phyloP scores from a whole-genome alignment of 1,140 invertebrate genomes.

The Cydia splendana region DNA sequence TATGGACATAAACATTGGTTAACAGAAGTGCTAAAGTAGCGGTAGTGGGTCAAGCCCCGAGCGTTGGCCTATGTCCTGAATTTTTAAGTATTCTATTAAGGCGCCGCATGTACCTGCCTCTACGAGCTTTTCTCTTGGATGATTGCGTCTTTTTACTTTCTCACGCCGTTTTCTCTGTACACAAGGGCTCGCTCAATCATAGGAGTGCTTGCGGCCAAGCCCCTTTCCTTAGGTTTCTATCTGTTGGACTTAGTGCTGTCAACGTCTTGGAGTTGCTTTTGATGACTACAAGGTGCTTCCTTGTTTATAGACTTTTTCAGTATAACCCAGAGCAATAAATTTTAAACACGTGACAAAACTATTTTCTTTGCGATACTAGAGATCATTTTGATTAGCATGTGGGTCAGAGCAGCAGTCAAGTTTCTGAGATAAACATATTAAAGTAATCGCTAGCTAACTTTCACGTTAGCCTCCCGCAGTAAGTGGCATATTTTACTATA shows the following conservation, averaged over 20 bases:
- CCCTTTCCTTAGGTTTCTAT: slow-evolving; percentile 27
- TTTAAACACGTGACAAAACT: neutral
- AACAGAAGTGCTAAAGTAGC: slow-evolving; percentile 27
- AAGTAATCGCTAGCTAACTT: slow-evolving; percentile 45
- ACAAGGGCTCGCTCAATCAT: slow-evolving; percentile 51
- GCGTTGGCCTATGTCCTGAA: slow-evolving; percentile 59
- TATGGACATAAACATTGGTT: slow-evolving; percentile 17
- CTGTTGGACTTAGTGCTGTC: neutral
- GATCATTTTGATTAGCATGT: slow-evolving; percentile 33
- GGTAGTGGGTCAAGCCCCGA: slow-evolving; percentile 60
- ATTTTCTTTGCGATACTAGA: neutral
- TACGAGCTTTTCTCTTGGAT: slow-evolving; percentile 65
- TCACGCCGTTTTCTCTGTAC: slow-evolving; percentile 48
- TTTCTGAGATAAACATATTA: slow-evolving; percentile 43
- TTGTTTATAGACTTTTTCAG: neutral
- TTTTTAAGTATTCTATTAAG: slow-evolving; percentile 73
- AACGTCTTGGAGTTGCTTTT: slow-evolving; percentile 13
- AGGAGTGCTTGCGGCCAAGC: slow-evolving; percentile 46
- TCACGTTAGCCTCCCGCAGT: slow-evolving; percentile 49
- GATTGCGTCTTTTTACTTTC: slow-evolving; percentile 75
- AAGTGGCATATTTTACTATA: slow-evolving; percentile 48
- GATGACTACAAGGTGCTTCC: neutral
- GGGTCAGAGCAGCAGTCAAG: slow-evolving; percentile 45
- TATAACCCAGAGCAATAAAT: neutral
- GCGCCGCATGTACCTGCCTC: slow-evolving; percentile 41